Conservation (phyloP, 2,113 vertebrate species). For the Sitta europaea region DNA sequence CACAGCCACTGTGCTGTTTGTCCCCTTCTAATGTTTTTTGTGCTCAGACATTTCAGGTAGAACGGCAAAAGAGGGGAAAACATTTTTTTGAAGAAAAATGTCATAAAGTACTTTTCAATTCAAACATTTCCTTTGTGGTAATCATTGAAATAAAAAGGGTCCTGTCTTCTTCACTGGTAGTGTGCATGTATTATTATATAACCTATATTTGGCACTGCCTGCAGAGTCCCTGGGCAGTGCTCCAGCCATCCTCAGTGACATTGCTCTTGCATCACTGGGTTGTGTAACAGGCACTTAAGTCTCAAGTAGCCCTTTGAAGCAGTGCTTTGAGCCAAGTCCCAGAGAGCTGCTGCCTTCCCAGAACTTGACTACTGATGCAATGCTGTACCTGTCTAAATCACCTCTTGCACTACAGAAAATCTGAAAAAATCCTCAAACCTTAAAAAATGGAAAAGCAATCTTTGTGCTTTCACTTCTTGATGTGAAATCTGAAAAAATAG, state of each 20-base stretch:
- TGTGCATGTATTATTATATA: neutral
- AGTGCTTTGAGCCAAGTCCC: neutral
- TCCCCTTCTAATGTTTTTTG: neutral
- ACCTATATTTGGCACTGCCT: slow-evolving; percentile 6
- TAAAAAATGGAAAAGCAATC: neutral
- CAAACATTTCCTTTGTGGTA: neutral
- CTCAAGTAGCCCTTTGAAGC: slow-evolving; percentile 22
- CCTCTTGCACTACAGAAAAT: neutral
- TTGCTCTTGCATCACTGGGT: slow-evolving; percentile 28
- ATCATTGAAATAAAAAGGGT: neutral
- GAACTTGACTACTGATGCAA: neutral
- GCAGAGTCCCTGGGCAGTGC: neutral
- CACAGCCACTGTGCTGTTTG: neutral
- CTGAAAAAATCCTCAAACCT: neutral
- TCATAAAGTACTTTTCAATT: neutral
- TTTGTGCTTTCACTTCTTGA: neutral
- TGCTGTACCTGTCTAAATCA: neutral
- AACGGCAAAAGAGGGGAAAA: neutral
- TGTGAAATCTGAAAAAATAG: neutral
- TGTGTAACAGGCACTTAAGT: slow-evolving; percentile 38
- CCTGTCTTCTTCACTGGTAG: neutral
- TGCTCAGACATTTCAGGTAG: neutral
- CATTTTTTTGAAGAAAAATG: neutral
- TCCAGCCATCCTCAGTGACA: slow-evolving; percentile 3
- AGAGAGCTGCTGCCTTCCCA: neutral